Evolutionary conservation across 2,113 vertebrate genomes (phyloP), one percentile per base, ranked within the genome.

Genomic region (Oryzias melastigma): DNA sequence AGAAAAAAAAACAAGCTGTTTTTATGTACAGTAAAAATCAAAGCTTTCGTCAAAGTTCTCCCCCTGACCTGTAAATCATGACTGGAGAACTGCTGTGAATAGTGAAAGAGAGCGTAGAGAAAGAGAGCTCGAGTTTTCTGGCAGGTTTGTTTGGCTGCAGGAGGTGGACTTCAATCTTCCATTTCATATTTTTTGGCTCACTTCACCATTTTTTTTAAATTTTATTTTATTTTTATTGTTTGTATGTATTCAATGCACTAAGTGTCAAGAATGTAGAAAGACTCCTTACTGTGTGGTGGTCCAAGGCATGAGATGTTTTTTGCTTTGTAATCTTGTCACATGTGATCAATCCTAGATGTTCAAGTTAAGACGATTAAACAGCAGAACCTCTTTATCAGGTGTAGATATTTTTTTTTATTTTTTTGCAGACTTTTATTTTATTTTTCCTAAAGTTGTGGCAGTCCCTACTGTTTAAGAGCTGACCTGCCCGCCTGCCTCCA

Each of bases 201-300:
- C 17, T 58, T 68, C 54, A 63, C 43, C 42, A 49, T 67, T 64
- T 84, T 82, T 91, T 91, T 85, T 68, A n/a, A n/a, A n/a, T 90
- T 89, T 67, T 64, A 83, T 82, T 91, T 91, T 85, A 67, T 91
- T 91, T 85, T 68, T 90, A 89, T 90, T 88, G 86, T 73, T 62
- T 90, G 65, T 71, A 64, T 66, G 91, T 93, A 92, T 91, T 87
- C 92, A 91, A 89, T 92, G 94, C 93, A 93, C 94, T 94, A 92
- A 92, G 93, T 91, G 89, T 94, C 92, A 88, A 92, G 94, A 95
- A 95, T 94, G 93, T 95, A 93, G 94, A 77, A 91, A 77, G 80
- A 79, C 87, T 41, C 91, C 86, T 93, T 92, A 91, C 87, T 91
- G 88, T 91, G 91, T 91, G 90, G 91, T 93, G 91, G 82, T 91